Evolutionary conservation across 2,797 vertebrate species (phyloP).

Genomic region (Rhynchonycteris naso): DNA sequence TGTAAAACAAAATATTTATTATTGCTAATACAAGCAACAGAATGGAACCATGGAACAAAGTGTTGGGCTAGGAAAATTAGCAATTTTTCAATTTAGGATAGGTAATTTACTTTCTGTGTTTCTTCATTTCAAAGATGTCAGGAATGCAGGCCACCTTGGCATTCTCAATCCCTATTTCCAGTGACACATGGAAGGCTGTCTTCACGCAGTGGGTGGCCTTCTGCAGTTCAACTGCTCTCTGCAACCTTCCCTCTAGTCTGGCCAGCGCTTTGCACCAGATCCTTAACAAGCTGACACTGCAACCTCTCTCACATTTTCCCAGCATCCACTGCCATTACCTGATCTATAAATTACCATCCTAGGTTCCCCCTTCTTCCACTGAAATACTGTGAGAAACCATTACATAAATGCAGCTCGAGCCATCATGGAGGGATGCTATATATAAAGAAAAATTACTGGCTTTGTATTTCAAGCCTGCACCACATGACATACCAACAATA

Average conservation of each 20-base stretch:
- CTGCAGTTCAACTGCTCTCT: too few relatives aligned
- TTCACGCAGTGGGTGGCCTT: rapidly evolving
- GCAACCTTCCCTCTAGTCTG: background rate
- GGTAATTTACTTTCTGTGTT: background rate
- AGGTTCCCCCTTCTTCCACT: constrained; percentile 6
- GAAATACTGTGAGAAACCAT: constrained; percentile 59
- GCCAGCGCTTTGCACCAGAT: background rate
- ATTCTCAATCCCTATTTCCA: background rate
- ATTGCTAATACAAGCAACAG: background rate
- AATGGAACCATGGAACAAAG: background rate
- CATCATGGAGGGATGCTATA: constrained; percentile 49
- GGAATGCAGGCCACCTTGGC: background rate
- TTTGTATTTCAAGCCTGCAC: constrained; percentile 72
- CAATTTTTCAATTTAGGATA: background rate
- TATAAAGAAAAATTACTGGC: constrained; percentile 69
- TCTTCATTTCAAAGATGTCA: background rate
- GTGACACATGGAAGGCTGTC: background rate
- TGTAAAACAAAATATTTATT: background rate
- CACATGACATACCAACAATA: constrained; percentile 41
- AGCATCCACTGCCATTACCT: background rate
- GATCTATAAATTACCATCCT: constrained; percentile 19
- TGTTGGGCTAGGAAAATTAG: background rate
- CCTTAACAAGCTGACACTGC: background rate
- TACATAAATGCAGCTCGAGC: constrained; percentile 27
- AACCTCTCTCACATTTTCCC: background rate